phyloP scores from a whole-genome alignment of 1,140 invertebrate species.

The Diprion similis region DNA sequence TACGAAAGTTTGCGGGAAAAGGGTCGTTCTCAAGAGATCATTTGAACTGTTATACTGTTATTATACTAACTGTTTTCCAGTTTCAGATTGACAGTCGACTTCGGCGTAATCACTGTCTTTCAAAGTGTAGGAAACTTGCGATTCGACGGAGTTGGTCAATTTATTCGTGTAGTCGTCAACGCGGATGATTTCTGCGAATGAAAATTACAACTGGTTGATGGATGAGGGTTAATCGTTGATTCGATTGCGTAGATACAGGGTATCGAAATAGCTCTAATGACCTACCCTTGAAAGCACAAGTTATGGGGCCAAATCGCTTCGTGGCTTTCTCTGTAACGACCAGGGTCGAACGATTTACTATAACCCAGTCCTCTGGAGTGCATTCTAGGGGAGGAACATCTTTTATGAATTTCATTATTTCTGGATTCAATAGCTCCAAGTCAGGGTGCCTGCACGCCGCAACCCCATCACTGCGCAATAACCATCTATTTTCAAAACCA shows the following conservation, averaged over 20 bases:
- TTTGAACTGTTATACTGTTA: constrained; percentile 49
- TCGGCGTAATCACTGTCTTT: constrained; percentile 72
- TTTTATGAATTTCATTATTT: constrained; percentile 73
- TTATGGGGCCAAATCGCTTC: constrained; percentile 59
- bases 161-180: constrained; percentile 64
- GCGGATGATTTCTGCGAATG: constrained; percentile 67
- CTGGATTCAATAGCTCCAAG: constrained; percentile 70
- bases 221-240: too few species aligned
- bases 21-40: constrained; percentile 42
- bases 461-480: constrained; percentile 36
- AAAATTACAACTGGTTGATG: constrained; percentile 2
- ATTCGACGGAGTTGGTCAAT: constrained; percentile 59
- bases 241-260: too few species aligned
- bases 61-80: constrained; percentile 59
- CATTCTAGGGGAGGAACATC: constrained; percentile 68
- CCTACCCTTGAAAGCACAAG: constrained; percentile 61
- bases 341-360: constrained; percentile 61
- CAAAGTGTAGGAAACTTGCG: constrained; percentile 67
- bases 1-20: constrained; percentile 27
- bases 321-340: constrained; percentile 61
- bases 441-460: constrained; percentile 69
- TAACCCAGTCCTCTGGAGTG: constrained; percentile 59
- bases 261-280: background rate
- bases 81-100: constrained; percentile 63
- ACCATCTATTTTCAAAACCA: background rate